Conservation (phyloP, 2,113 vertebrate species). For the Silurus glanis region DNA sequence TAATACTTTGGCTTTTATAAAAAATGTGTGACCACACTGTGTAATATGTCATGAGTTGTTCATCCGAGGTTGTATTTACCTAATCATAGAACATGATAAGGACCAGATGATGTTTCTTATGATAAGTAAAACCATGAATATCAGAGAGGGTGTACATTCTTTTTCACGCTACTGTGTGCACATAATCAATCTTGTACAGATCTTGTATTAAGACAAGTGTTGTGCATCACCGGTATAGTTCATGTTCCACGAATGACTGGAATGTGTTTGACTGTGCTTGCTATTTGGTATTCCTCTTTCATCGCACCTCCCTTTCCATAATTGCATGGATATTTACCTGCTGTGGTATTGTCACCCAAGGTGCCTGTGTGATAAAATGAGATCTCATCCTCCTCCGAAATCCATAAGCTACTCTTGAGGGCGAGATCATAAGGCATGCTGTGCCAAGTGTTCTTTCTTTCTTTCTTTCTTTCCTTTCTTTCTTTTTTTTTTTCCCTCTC, state of each 20-base stretch:
- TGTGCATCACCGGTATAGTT: not conserved
- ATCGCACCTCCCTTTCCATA: slow-evolving; percentile 24
- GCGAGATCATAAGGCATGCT: slow-evolving; percentile 27
- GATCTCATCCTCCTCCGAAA: slow-evolving; percentile 35
- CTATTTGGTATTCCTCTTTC: slow-evolving; percentile 41
- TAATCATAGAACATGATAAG: too few species aligned
- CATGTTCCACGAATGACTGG: slow-evolving; percentile 6
- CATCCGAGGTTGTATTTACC: too few species aligned
- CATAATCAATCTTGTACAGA: not conserved
- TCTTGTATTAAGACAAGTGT: not conserved
- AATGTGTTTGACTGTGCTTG: not conserved
- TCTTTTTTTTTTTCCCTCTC: not conserved
- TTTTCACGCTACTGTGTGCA: not conserved
- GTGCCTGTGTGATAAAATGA: slow-evolving; percentile 41
- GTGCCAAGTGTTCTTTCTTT: not conserved
- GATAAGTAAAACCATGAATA: too few species aligned
- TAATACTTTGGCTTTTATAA: too few species aligned
- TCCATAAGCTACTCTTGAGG: slow-evolving; percentile 43
- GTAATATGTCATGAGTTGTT: too few species aligned
- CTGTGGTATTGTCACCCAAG: slow-evolving; percentile 44
- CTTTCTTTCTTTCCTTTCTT: not conserved
- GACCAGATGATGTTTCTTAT: too few species aligned
- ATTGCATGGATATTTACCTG: slow-evolving; percentile 43
- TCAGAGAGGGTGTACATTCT: not conserved
- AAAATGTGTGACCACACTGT: too few species aligned